Conservation (phyloP, 2,797 vertebrate species). For the Discoglossus pictus region DNA sequence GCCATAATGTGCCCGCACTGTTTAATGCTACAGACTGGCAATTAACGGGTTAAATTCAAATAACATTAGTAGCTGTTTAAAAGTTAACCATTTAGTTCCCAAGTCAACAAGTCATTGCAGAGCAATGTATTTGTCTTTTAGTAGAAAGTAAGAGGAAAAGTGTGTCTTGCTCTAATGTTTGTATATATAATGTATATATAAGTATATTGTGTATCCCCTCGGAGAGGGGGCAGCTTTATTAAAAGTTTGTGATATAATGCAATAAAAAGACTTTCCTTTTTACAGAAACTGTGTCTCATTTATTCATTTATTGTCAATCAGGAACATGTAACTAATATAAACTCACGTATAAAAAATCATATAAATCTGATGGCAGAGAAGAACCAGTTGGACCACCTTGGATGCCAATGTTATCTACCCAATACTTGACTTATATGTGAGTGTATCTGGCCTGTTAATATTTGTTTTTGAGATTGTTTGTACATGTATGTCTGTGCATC, state of each 20-base stretch:
- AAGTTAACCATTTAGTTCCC: neutral
- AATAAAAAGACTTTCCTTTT: slow-evolving; percentile 26
- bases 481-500: too few relatives aligned
- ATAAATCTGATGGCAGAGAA: too few relatives aligned
- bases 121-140: slow-evolving; percentile 11
- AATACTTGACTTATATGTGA: too few relatives aligned
- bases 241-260: slow-evolving; percentile 29
- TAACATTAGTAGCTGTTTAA: neutral
- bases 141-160: slow-evolving; percentile 1
- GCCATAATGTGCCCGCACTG: too few relatives aligned
- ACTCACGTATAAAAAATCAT: too few relatives aligned
- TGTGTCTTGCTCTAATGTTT: slow-evolving; percentile 15
- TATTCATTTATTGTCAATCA: too few relatives aligned
- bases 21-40: neutral
- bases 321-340: too few relatives aligned
- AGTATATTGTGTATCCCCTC: slow-evolving; percentile 28
- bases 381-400: too few relatives aligned
- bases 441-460: too few relatives aligned
- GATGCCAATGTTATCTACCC: too few relatives aligned
- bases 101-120: slow-evolving; percentile 22
- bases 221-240: slow-evolving; percentile 25
- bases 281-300: too few relatives aligned
- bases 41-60: neutral
- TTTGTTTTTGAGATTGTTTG: too few relatives aligned
- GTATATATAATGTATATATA: slow-evolving; percentile 30